A percentile compares a stretch with the other conserved stretches of the same genome.
Evolutionary conservation across 2,888 invertebrate genomes (phyloP).

Genomic region (Eupeodes luniger): DNA sequence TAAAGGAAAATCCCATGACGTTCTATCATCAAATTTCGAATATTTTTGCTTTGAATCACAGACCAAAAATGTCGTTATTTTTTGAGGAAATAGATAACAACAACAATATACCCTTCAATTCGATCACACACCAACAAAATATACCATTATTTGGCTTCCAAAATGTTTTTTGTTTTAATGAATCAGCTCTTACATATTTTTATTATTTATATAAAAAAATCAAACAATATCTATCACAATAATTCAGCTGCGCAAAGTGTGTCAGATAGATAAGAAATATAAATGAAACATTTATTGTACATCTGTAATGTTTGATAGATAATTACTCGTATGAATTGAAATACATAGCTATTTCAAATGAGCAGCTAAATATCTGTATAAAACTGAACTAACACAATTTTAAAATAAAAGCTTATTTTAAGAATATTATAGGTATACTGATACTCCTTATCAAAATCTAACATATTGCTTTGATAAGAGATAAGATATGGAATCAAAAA

Average conservation of each 20-base stretch:
- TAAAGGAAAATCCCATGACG: no score
- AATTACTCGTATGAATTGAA: background rate
- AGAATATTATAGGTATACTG: no score
- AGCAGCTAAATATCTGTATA: background rate
- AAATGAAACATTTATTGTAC: background rate
- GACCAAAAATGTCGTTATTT: no score
- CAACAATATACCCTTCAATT: no score
- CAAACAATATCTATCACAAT: slow-evolving; percentile 10
- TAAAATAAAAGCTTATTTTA: background rate
- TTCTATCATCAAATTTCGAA: no score
- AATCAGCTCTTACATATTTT: background rate
- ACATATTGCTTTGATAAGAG: slow-evolving; percentile 5
- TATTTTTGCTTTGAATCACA: no score
- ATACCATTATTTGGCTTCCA: no score
- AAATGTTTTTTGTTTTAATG: background rate
- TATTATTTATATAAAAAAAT: slow-evolving; percentile 10
- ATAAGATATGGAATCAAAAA: slow-evolving; percentile 19
- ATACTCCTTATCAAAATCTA: slow-evolving; percentile 18
- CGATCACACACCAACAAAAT: no score
- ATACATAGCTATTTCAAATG: background rate
- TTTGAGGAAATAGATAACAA: no score
- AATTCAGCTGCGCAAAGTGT: slow-evolving; percentile 56
- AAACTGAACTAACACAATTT: background rate
- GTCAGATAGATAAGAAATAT: slow-evolving; percentile 54
- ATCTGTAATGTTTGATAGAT: background rate